phyloP scores from a whole-genome alignment of 2,113 vertebrate species.

The Nyctereutes procyonoides region DNA sequence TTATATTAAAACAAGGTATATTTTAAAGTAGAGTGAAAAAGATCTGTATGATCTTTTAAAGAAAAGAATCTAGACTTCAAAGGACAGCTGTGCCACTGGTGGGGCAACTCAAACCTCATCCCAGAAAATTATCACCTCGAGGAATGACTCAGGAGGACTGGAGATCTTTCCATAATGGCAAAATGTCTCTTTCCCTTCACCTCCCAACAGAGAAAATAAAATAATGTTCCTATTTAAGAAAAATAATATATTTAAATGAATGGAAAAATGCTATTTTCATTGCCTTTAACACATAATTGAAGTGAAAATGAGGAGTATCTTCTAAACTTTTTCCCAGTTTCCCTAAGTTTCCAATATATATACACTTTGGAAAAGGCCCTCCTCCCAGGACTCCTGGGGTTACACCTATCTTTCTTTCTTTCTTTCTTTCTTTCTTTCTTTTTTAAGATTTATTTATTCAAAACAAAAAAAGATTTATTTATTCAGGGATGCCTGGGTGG shows the following conservation, averaged over 20 bases:
- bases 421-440: too few relatives aligned
- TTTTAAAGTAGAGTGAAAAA: not conserved
- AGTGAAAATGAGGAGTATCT: not conserved
- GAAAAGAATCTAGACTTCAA: not conserved
- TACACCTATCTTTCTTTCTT: not conserved
- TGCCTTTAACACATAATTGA: not conserved
- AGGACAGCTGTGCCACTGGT: rapidly evolving
- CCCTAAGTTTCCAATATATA: not conserved
- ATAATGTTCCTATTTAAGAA: not conserved
- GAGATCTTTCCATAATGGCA: not conserved
- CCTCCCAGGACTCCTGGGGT: not conserved
- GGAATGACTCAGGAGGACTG: not conserved
- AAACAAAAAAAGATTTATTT: too few relatives aligned
- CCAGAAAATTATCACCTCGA: rapidly evolving
- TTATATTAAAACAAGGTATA: not conserved
- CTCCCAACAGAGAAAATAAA: not conserved
- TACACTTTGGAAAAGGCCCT: not conserved
- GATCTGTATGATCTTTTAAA: not conserved
- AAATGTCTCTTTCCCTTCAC: not conserved
- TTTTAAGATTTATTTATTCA: too few relatives aligned
- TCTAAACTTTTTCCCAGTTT: not conserved
- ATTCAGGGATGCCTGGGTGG: too few relatives aligned
- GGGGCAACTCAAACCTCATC: not conserved
- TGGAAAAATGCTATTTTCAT: not conserved
- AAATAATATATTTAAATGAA: not conserved